Percentiles rank a stretch among this genome's conserved stretches.
Conservation (phyloP, 2,888 invertebrate species). For the Microctonus hyperodae region DNA sequence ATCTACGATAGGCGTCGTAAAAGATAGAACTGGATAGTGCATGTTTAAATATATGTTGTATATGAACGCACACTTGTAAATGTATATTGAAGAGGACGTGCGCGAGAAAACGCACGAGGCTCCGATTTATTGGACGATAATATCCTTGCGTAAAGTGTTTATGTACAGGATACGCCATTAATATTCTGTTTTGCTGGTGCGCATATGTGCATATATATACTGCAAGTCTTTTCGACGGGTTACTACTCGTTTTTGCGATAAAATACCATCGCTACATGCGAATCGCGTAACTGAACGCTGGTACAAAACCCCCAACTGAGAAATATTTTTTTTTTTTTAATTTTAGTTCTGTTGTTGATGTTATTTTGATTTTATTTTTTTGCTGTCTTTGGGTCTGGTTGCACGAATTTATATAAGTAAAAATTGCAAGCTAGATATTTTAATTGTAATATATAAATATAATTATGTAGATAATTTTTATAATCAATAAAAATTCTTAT, state of each 20-base stretch:
- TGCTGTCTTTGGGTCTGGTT: background rate
- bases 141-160: slow-evolving; percentile 60
- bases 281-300: slow-evolving; percentile 29
- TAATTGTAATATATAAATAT: background rate
- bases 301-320: slow-evolving; percentile 9
- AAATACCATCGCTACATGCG: slow-evolving; percentile 25
- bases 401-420: slow-evolving; percentile 9
- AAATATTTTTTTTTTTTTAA: slow-evolving; percentile 1
- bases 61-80: background rate
- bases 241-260: slow-evolving; percentile 44
- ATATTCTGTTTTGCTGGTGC: slow-evolving; percentile 42
- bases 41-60: background rate
- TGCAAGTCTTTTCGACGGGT: slow-evolving; percentile 45
- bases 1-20: slow-evolving; percentile 49
- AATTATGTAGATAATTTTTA: slow-evolving; percentile 13
- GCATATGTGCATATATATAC: slow-evolving; percentile 36
- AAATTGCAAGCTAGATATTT: background rate
- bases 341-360: background rate
- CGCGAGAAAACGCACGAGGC: slow-evolving; percentile 43
- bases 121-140: slow-evolving; percentile 59
- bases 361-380: background rate
- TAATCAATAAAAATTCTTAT: slow-evolving; percentile 1
- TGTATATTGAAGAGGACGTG: slow-evolving; percentile 9
- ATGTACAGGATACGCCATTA: slow-evolving; percentile 51
- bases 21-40: slow-evolving; percentile 36